Percentiles rank a stretch among this genome's conserved stretches.
Evolutionary conservation across 2,797 vertebrate genomes (phyloP).

Genomic region (Cirrhinus mrigala): DNA sequence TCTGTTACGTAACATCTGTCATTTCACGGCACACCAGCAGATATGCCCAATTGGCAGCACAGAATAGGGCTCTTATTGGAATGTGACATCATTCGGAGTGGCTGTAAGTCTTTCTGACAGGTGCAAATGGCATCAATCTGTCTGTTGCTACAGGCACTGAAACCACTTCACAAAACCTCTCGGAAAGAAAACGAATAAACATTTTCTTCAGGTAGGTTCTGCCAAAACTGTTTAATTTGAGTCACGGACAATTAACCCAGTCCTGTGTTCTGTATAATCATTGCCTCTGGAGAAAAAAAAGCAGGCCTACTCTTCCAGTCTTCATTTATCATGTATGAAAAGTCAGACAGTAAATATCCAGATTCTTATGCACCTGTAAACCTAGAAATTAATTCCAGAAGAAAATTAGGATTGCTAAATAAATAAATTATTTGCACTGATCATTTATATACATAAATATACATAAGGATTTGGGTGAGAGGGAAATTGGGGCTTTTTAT

Average conservation of each 20-base stretch:
- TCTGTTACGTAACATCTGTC: neutral
- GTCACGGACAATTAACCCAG: constrained; percentile 71
- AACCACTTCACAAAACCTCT: constrained; percentile 1
- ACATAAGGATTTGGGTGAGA: neutral
- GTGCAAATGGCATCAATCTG: constrained; percentile 6
- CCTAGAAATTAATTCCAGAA: constrained; percentile 70
- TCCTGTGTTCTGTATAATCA: constrained; percentile 69
- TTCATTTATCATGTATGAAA: constrained; percentile 68
- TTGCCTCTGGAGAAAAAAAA: constrained; percentile 51
- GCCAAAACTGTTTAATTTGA: constrained; percentile 63
- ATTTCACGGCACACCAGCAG: constrained; percentile 18
- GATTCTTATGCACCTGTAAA: constrained; percentile 59
- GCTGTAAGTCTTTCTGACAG: constrained; percentile 36
- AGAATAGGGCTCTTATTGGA: constrained; percentile 31
- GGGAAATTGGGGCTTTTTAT: neutral
- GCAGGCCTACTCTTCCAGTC: constrained; percentile 67
- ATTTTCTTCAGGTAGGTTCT: constrained; percentile 46
- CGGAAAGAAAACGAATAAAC: constrained; percentile 54
- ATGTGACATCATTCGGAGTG: constrained; percentile 18
- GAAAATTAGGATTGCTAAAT: constrained; percentile 49
- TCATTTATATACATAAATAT: neutral
- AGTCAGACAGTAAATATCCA: constrained; percentile 67
- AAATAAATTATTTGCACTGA: neutral
- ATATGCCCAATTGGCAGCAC: neutral
- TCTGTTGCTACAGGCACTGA: neutral